Evolutionary conservation across 2,888 invertebrate genomes (phyloP), one percentile per base, ranked within the genome.

Genomic region (Amiota minor): DNA sequence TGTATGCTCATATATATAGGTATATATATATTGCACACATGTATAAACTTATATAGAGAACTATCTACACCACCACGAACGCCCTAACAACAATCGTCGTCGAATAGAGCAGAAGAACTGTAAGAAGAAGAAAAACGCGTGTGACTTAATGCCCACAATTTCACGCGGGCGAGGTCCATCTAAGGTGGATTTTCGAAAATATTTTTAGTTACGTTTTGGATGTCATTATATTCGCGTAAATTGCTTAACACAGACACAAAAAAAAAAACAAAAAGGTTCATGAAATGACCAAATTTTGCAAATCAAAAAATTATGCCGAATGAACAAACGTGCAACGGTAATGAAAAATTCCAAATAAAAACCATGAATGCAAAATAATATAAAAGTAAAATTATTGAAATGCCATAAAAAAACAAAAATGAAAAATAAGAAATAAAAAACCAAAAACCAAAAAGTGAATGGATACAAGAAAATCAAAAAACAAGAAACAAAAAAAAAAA

Each of bases 161-260:
- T 76, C 75, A 75, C 75, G 74, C 80, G 75, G 74, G 78, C 73
- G 79, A 82, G 85, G 83, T 86, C 89, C 89, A 89, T 89, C 89
- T 89, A 89, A 87, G 88, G 89, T 86, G 87, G 88, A 89, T 89
- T 88, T 87, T 85, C 65, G 79, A 76, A 84, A 80, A 80, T 73
- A 77, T 74, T 75, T 80, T 83, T 88, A 89, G 89, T 89, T 89
- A 88, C 88, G 88, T 89, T 89, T 89, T 88, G 87, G 88, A 87
- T 89, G 89, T 88, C 89, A 88, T 83, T 85, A 87, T 83, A 81
- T 83, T 81, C 88, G 84, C 81, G 86, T 76, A 73, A 71, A 78
- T 71, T 74, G 77, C 72, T 77, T 71, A 75, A 72, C 75, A 76
- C 20, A 16, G 59, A 59, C 11, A 59, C 9, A 59, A 12, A 4